Evolutionary conservation across 1,140 invertebrate genomes (phyloP).

Genomic region (Pogonomyrmex barbatus): DNA sequence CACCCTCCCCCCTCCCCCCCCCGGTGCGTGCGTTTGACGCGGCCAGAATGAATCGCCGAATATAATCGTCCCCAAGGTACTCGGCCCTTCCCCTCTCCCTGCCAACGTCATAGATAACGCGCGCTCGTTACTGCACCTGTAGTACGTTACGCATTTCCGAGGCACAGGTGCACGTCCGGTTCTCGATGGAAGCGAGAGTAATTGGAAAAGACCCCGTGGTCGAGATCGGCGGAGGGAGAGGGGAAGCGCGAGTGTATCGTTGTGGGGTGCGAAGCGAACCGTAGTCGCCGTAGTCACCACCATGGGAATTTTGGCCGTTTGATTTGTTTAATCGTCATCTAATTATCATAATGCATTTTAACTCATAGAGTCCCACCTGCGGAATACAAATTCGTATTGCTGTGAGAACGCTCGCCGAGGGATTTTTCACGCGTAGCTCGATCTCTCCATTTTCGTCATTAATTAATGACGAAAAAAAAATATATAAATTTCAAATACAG

Average conservation of each 20-base stretch:
- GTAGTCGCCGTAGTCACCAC: slow-evolving; percentile 44
- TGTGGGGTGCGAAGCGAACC: slow-evolving; percentile 76
- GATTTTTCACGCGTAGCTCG: background rate
- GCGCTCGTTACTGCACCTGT: slow-evolving; percentile 76
- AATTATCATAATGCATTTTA: slow-evolving; percentile 58
- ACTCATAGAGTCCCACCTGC: slow-evolving; percentile 59
- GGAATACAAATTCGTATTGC: slow-evolving; percentile 40
- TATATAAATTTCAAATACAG: background rate
- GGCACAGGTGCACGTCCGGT: slow-evolving; percentile 80
- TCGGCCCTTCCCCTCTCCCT: background rate
- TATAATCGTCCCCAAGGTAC: slow-evolving; percentile 73
- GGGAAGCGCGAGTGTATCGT: background rate
- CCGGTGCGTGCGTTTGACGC: slow-evolving; percentile 62
- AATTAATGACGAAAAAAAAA: too few species aligned
- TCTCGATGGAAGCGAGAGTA: slow-evolving; percentile 56
- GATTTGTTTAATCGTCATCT: background rate
- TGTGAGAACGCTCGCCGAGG: background rate
- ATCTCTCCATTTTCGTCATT: background rate
- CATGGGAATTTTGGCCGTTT: slow-evolving; percentile 68
- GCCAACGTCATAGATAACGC: slow-evolving; percentile 30
- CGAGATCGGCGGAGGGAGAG: slow-evolving; percentile 53
- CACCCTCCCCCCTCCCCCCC: slow-evolving; percentile 61
- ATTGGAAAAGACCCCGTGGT: slow-evolving; percentile 55
- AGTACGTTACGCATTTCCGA: slow-evolving; percentile 79
- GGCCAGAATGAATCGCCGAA: slow-evolving; percentile 78